Evolutionary conservation across 2,888 invertebrate genomes (phyloP).

Genomic region (Meghimatium bilineatum): DNA sequence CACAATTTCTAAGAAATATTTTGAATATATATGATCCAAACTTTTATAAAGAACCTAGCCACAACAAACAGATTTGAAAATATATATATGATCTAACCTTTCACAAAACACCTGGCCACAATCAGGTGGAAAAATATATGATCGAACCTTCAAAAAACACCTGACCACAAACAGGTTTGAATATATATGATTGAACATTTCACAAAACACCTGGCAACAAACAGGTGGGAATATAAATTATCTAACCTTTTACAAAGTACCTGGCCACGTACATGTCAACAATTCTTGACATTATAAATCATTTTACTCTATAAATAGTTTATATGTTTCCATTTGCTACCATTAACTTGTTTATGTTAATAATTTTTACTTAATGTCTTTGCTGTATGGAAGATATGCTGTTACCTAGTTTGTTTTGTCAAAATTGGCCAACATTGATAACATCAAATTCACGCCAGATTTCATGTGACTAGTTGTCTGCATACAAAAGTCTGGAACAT

Average conservation of each 20-base stretch:
- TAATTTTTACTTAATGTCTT: too few relatives aligned
- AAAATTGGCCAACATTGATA: too few relatives aligned
- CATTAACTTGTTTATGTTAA: too few relatives aligned
- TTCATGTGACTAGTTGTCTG: too few relatives aligned
- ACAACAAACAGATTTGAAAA: too few relatives aligned
- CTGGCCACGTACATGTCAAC: background rate
- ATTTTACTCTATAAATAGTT: background rate
- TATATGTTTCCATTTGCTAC: too few relatives aligned
- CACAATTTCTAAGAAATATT: constrained; percentile 55
- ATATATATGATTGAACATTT: constrained; percentile 33
- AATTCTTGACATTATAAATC: background rate
- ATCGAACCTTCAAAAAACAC: background rate
- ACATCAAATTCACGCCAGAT: too few relatives aligned
- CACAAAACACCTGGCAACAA: background rate
- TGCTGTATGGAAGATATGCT: too few relatives aligned
- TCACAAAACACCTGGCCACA: background rate
- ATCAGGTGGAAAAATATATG: constrained; percentile 45
- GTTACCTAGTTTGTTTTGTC: too few relatives aligned
- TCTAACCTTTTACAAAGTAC: too few relatives aligned
- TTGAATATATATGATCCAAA: constrained; percentile 49
- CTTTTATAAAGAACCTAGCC: background rate
- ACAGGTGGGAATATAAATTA: too few relatives aligned
- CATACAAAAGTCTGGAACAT: too few relatives aligned
- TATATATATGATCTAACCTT: constrained; percentile 36
- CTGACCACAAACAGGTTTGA: constrained; percentile 44